These are phyloP conservation scores for Tortrix viridana DNA, from an alignment of 2,888 invertebrate genomes.

Conservation along the genomic window DNA sequence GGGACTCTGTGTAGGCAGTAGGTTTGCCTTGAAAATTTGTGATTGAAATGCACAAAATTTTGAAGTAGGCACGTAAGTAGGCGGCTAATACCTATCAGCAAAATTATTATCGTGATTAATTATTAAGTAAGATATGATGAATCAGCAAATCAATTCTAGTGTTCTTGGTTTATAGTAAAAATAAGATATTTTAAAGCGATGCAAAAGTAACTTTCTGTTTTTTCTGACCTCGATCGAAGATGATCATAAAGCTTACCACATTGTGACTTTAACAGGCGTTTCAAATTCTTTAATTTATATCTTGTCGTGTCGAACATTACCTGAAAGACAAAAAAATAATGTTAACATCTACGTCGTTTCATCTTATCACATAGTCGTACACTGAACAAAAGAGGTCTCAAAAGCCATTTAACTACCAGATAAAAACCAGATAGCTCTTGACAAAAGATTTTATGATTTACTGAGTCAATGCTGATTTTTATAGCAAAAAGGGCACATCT, in stretches of 20 bases:
- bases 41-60: constrained; percentile 7
- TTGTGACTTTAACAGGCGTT: no score
- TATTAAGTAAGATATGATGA: no score
- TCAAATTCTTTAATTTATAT: not conserved
- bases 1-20: constrained; percentile 57
- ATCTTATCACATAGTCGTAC: constrained; percentile 26
- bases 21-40: constrained; percentile 46
- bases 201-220: not conserved
- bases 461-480: constrained; percentile 15
- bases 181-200: no score
- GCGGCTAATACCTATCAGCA: no score
- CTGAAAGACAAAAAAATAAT: constrained; percentile 31
- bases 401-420: constrained; percentile 53
- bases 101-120: no score
- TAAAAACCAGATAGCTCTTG: constrained; percentile 46
- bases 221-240: not conserved
- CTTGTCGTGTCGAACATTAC: constrained; percentile 19
- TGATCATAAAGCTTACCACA: constrained; percentile 18
- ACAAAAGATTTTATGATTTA: constrained; percentile 60
- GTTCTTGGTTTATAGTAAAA: no score
- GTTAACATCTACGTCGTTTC: constrained; percentile 15
- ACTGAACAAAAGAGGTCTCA: constrained; percentile 40
- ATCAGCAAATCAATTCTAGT: no score
- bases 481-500: no score
- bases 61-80: constrained; percentile 19